Evolutionary conservation across 2,797 vertebrate species (phyloP).

Genomic region (Pteronotus mesoamericanus): DNA sequence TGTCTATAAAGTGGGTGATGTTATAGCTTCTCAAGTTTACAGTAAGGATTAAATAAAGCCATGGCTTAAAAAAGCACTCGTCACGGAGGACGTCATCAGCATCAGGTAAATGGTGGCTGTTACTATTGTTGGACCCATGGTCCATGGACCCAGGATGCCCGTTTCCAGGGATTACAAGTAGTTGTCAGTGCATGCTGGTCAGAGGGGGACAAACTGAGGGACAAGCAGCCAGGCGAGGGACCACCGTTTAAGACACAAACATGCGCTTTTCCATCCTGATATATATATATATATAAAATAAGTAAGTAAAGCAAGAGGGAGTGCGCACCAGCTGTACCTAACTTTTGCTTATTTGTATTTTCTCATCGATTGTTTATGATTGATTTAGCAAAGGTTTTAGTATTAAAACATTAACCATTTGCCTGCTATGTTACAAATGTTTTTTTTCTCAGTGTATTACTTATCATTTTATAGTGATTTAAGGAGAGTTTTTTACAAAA

Average conservation of each 20-base stretch:
- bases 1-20: not conserved
- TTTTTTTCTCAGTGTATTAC: not conserved
- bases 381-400: not conserved
- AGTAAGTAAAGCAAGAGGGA: not conserved
- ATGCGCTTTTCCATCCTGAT: not conserved
- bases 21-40: not conserved
- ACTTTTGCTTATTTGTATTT: not conserved
- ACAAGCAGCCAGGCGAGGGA: not conserved
- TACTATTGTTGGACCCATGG: not conserved
- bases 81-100: not conserved
- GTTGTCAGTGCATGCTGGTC: not conserved
- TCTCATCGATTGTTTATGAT: not conserved
- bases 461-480: not conserved
- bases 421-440: not conserved
- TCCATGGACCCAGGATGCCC: not conserved
- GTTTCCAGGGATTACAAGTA: not conserved
- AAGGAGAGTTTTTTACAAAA: not conserved
- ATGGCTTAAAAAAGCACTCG: not conserved
- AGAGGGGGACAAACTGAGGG: not conserved
- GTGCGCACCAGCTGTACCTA: not conserved
- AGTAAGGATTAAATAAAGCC: not conserved
- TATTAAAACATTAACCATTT: not conserved
- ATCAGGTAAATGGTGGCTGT: not conserved
- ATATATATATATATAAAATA: not conserved
- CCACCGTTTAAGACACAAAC: not conserved